Evolutionary conservation across 2,113 vertebrate genomes (phyloP), one percentile per base, ranked within the genome.

Genomic region (Campylomormyrus tamandua): DNA sequence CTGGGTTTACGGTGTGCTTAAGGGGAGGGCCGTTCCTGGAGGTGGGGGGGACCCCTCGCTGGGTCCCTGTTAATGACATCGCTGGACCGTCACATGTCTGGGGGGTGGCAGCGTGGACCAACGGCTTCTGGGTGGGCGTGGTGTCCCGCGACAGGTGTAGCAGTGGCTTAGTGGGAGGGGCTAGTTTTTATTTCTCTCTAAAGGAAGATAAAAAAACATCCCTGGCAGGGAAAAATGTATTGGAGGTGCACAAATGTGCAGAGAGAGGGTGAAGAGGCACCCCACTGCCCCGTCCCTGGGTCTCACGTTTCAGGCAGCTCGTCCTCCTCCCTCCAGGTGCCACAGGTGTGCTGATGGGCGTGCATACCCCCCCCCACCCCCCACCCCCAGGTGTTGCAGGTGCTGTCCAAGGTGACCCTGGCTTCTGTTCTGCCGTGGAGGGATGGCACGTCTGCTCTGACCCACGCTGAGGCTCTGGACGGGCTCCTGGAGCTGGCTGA

Each of bases 321-420:
- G 1, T 21, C 46, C 11, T 86, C 24, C 13, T 17, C n/a, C 48
- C 11, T 15, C 27, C 24, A 66, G 45, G 58, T 74, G 93, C 90
- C 91, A 92, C 91, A 93, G 92, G 93, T 93, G 91, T 91, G 91
- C 45, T 93, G 92, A 93, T 89, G 77, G 91, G 93, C 27, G 52
- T 58, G 39, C 39, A 42, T 42, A 3, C 39, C 39, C 3, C 39
- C 39, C 27, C 90, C 4, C 90, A 0, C 15, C 52, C 45, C 42
- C 80, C 80, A 8, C 24, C 83, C 42, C 7, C 83, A 99, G 98
- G 95, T 97, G 83, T 94, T 99, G 91, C 96, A 96, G 90, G 94
- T 96, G 93, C 94, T 98, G 89, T 94, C 95, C 86, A 92, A 90
- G 89, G 92, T 97, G 92, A 94, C 96, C 91, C 92, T 95, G 89